Evolutionary conservation across 2,888 invertebrate genomes (phyloP), one percentile per base, ranked within the genome.

Genomic region (Sarcophaga variegata): DNA sequence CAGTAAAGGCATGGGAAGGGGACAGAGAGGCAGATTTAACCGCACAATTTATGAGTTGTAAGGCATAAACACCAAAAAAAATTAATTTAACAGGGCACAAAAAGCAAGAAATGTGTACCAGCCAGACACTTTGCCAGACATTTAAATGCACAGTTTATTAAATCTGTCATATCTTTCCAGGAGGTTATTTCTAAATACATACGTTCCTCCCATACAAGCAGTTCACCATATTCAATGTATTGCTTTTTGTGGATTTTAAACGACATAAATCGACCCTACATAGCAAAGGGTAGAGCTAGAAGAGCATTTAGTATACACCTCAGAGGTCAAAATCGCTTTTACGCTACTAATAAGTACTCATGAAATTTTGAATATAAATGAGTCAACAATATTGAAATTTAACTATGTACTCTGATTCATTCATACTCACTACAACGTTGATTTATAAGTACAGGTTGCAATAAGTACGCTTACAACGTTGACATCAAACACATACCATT

Each of bases 161-260:
- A 83, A 88, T 85, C 87, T 87, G 88, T 89, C 89, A 88, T 87
- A 85, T 83, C 88, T 85, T 87, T 81, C 88, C 88, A 87, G 89
- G 89, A 89, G 89, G 89, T 88, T 86, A 85, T 79, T 81, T 88
- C 88, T 88, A 88, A 88, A 87, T 54, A 54, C 54, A 54, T 14
- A 54, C 54, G 2, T 54, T 4, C 54, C 12, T 54, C 3, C 54
- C 54, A 54, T 54, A 54, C 54, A 54, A 14, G 17, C 17, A 54
- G 5, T 54, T 14, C 54, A 54, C 12, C 54, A 54, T 17, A 54
- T 54, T 17, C 54, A 54, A 4, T 4, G 17, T 54, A 17, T 54
- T 54, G 17, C 10, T 54, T 8, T 54, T 12, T 4, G 12, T 14
- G 12, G 2, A 17, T 54, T 54, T 54, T 12, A 2, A 54, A 54